phyloP scores from a whole-genome alignment of 92 coral and sea anemone genomes.

The Parazoanthus atlanticus region DNA sequence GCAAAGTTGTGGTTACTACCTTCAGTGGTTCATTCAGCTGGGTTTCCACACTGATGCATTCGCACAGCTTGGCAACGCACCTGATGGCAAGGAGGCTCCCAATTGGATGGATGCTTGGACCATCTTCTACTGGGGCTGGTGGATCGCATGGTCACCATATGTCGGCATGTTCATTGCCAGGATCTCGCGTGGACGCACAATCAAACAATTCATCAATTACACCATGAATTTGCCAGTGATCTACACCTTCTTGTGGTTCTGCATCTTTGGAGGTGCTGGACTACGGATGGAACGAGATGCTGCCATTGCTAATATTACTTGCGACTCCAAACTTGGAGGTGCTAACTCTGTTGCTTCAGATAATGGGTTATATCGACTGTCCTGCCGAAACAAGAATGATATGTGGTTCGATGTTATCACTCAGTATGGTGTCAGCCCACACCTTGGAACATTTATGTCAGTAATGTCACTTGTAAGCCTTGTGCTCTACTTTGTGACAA shows the following conservation, averaged over 20 bases:
- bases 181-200: constrained; percentile 59
- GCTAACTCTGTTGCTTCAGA: constrained; percentile 33
- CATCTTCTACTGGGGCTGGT: constrained; percentile 66
- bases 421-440: constrained; percentile 54
- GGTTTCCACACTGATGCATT: constrained; percentile 63
- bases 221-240: constrained; percentile 51
- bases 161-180: constrained; percentile 66
- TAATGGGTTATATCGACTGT: constrained; percentile 49
- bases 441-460: constrained; percentile 61
- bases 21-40: constrained; percentile 54
- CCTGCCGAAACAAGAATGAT: constrained; percentile 49
- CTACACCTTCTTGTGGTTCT: constrained; percentile 57
- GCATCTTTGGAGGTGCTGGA: constrained; percentile 65
- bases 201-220: constrained; percentile 51
- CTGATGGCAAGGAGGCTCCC: constrained; percentile 45
- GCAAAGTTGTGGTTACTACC: constrained; percentile 56
- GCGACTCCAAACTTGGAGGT: constrained; percentile 48
- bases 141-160: constrained; percentile 64
- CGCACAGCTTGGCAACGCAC: constrained; percentile 66
- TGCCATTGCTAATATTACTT: constrained; percentile 38
- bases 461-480: constrained; percentile 77
- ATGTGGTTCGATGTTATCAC: constrained; percentile 60
- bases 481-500: constrained; percentile 90
- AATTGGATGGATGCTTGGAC: constrained; percentile 64
- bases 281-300: constrained; percentile 63